Evolutionary conservation across 2,113 vertebrate species (phyloP).

Genomic region (Stegastes partitus): DNA sequence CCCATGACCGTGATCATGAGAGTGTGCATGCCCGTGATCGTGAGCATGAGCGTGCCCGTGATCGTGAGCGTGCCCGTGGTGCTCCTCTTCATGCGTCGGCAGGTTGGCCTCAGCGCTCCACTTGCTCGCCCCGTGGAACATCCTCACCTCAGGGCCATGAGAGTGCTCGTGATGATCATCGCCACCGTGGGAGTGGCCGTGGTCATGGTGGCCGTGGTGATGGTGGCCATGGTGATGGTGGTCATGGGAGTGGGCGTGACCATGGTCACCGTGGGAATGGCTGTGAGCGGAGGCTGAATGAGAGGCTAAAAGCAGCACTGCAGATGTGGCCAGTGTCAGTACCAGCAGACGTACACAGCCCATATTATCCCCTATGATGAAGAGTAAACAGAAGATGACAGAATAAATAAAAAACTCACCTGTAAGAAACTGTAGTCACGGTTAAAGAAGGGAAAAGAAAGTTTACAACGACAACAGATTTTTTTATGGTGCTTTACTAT

Average conservation of each 20-base stretch:
- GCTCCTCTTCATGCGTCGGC: slow-evolving; percentile 58
- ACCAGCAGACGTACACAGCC: slow-evolving; percentile 54
- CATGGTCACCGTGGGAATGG: slow-evolving; percentile 80
- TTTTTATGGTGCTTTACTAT: not conserved
- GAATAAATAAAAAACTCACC: too few relatives aligned
- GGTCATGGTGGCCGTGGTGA: slow-evolving; percentile 67
- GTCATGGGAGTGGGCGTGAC: slow-evolving; percentile 70
- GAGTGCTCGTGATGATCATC: slow-evolving; percentile 70
- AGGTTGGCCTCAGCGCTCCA: slow-evolving; percentile 86
- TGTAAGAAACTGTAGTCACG: too few relatives aligned
- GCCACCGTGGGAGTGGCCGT: slow-evolving; percentile 78
- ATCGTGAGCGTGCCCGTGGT: not conserved
- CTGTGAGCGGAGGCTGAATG: slow-evolving; percentile 65
- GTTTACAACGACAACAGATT: not conserved
- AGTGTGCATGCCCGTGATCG: not conserved
- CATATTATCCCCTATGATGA: slow-evolving; percentile 74
- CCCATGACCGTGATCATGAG: slow-evolving; percentile 48
- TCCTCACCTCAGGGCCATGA: slow-evolving; percentile 73
- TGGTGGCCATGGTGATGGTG: slow-evolving; percentile 74
- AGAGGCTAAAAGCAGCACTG: slow-evolving; percentile 60
- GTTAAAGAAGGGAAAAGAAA: too few relatives aligned
- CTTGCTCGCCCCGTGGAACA: slow-evolving; percentile 86
- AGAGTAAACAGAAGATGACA: slow-evolving; percentile 9
- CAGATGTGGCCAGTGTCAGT: slow-evolving; percentile 65
- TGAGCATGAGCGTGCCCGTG: slow-evolving; percentile 63